Base-by-base conservation (phyloP, 2,797 vertebrate genomes). In the Pantherophis alleghaniensis region DNA sequence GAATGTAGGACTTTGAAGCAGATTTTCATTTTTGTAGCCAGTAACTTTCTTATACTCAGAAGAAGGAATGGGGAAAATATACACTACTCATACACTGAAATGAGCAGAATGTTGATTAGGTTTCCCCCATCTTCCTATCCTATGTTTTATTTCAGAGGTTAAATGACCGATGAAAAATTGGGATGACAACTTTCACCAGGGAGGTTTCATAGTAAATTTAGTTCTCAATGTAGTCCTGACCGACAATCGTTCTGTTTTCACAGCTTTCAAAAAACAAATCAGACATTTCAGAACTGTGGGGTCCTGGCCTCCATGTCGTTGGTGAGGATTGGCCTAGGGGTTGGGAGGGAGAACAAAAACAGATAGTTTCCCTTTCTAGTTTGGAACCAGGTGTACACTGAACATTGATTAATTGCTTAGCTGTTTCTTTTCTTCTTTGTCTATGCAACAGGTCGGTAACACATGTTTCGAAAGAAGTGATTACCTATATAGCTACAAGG, bases 61-160 rank as follows among this genome's bases (percentile, higher is more conserved):
- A 94, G 89, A 37, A 37, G 91, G 91, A 94, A 97, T 93, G 90
- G 55, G 92, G 90, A 92, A 95, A 96, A 95, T 51, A 51, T 51
- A 51, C 47, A 51, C 7, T 51, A 6, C 7, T 51, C 69, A 92
- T 93, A 90, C 92, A 96, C 94, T 88, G 86, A 97, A 97, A 95
- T 95, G 91, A 96, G 87, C 93, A 92, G 92, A 93, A 83, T 83
- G 37, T 47, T 83, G 32, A 79, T 96, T 96, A 51, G 90, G 95
- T 94, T 92, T 37, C 10, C 55, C 63, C 55, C 32, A 59, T 24
- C n/a, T 86, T 93, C 47, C 94, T 66, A 56, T 93, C 95, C 95
- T 94, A 63, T 95, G 96, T 96, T 96, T 95, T 79, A 96, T 96
- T 97, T 96, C 93, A 95, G 95, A 97, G 94, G 94, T 96, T 96